Conservation (phyloP, 2,888 invertebrate species). For the Nomada fabriciana region DNA sequence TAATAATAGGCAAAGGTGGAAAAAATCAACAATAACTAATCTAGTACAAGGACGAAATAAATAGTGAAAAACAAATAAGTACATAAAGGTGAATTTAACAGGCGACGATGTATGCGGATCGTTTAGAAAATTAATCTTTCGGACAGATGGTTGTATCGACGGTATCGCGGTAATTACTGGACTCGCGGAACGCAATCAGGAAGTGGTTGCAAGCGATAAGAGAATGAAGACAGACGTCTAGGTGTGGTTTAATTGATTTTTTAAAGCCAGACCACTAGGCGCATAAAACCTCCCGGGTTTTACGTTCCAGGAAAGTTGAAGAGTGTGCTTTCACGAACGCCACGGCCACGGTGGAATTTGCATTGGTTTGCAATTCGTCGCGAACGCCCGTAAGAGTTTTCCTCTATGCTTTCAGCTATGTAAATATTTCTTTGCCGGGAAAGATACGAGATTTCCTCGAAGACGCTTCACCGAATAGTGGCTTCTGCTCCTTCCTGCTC, state of each 20-base stretch:
- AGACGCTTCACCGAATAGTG: conserved; percentile 50
- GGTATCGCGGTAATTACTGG: conserved; percentile 27
- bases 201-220: neutral
- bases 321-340: conserved; percentile 66
- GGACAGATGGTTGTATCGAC: conserved; percentile 9
- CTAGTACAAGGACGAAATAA: neutral
- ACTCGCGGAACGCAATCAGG: conserved; percentile 7
- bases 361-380: conserved; percentile 76
- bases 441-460: conserved; percentile 55
- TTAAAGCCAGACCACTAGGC: conserved; percentile 23
- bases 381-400: conserved; percentile 71
- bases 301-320: conserved; percentile 19
- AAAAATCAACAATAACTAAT: too few species aligned
- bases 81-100: conserved; percentile 34
- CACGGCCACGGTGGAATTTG: conserved; percentile 72
- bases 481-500: conserved; percentile 34
- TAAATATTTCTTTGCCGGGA: conserved; percentile 66
- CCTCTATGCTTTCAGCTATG: conserved; percentile 74
- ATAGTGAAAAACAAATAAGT: conserved; percentile 4
- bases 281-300: conserved; percentile 18
- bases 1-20: neutral
- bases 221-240: conserved; percentile 38
- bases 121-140: conserved; percentile 42
- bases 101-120: neutral
- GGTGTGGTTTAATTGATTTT: conserved; percentile 49